Base-by-base conservation (phyloP, 2,113 vertebrate species). In the Neolamprologus hecqui region DNA sequence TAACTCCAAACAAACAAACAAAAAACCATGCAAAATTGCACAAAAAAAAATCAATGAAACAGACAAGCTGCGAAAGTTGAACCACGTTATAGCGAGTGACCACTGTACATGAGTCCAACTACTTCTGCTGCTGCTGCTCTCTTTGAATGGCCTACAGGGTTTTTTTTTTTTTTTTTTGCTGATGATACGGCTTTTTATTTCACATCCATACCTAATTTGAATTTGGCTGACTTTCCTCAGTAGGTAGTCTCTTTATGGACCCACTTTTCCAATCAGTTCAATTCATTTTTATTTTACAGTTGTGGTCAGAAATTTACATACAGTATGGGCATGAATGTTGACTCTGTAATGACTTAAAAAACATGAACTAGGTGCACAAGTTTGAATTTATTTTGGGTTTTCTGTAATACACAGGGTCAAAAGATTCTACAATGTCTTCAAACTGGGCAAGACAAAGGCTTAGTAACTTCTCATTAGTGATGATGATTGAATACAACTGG, bases 101-200 rank as follows among this genome's bases (percentile, higher is more conserved):
- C 15, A 1, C 1, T 60, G 9, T 49, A 77, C 26, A 17, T 77
- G 15, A 77, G 0, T 47, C 0, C 6, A 35, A 7, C 10, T 65
- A 35, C 31, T 75, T 12, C 14, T 19, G 2, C 15, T 6, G 15
- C 14, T 19, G 2, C 15, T 6, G 15, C 42, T 49, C 6, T 31
- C 17, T 77, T 49, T 75, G 14, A 47, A 47, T 75, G 23, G 6
- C 14, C 42, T 28, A 75, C 13, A 15, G 21, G 3, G 65, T 11
- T 40, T 21, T 37, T n/a, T 31, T 8, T 23, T 19, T 45, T 0
- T n/a, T 1, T 13, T n/a, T 4, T 65, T 37, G 31, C 31, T 68
- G 35, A 31, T 58, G 57, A 42, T 23, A 23, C 0, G 0, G 12
- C 37, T 70, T 70, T 70, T 70, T 70, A 1, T 70, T 42, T 70